A percentile compares a stretch with the other conserved stretches of the same genome.
Evolutionary conservation across 1,140 invertebrate species (phyloP).

Genomic region (Anastrepha ludens): DNA sequence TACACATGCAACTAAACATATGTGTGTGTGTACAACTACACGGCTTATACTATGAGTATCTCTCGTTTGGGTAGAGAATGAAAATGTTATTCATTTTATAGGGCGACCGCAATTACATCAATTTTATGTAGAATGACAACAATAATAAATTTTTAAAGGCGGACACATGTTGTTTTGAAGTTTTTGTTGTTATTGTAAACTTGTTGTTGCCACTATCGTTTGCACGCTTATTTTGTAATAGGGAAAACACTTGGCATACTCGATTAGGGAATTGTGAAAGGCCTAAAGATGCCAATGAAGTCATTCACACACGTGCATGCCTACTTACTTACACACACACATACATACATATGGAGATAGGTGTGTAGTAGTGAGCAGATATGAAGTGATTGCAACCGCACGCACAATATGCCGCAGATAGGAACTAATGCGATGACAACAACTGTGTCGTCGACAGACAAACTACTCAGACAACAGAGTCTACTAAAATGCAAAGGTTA

Average conservation of each 20-base stretch:
- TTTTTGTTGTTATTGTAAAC: neutral
- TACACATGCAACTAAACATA: no score
- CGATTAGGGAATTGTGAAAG: neutral
- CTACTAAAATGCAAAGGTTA: constrained; percentile 39
- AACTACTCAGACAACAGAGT: neutral
- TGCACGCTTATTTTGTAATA: neutral
- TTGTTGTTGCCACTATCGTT: neutral
- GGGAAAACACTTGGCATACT: neutral
- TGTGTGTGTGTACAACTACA: neutral
- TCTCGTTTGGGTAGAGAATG: neutral
- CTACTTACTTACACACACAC: neutral
- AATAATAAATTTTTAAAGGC: constrained; percentile 49
- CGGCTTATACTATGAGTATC: neutral
- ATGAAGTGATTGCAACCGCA: constrained; percentile 14
- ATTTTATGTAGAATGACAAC: constrained; percentile 25
- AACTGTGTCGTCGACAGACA: constrained; percentile 36
- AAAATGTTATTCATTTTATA: constrained; percentile 49
- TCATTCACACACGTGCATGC: neutral
- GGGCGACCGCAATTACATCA: constrained; percentile 51
- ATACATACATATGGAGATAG: neutral
- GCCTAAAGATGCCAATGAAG: neutral
- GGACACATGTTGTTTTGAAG: constrained; percentile 31
- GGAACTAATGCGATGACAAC: constrained; percentile 44
- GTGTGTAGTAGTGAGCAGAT: no score
- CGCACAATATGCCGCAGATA: constrained; percentile 39